Conservation (phyloP, 2,113 vertebrate genomes). For the Pseudonaja textilis region DNA sequence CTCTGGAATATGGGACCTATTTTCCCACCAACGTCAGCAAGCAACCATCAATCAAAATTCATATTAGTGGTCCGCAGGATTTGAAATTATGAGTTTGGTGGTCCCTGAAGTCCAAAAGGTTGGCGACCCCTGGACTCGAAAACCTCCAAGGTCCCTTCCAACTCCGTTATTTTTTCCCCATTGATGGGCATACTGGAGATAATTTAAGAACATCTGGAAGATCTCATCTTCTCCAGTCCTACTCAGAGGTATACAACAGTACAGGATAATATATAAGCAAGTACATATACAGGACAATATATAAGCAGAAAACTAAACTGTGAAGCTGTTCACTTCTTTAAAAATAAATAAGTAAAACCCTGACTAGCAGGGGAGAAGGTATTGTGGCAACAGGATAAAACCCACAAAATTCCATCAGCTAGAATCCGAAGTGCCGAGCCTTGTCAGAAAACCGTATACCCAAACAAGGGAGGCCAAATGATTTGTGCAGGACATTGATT, state of each 20-base stretch:
- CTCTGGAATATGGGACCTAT: too few relatives aligned
- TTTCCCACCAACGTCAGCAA: too few relatives aligned
- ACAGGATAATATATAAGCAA: neutral
- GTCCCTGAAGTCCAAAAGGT: too few relatives aligned
- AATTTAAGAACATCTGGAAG: neutral
- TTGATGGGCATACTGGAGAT: neutral
- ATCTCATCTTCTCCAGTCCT: neutral
- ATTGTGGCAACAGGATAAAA: neutral
- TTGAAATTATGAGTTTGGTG: too few relatives aligned
- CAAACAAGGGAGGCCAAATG: conserved; percentile 19
- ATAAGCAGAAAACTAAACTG: neutral
- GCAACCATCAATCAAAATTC: too few relatives aligned
- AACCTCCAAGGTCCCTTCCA: neutral
- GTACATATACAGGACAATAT: too few relatives aligned
- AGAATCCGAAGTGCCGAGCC: neutral
- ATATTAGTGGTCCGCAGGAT: too few relatives aligned
- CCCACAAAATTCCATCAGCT: neutral
- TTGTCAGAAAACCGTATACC: neutral
- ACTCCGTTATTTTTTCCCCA: neutral
- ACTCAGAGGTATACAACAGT: neutral
- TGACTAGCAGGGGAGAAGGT: neutral
- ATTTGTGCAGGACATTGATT: conserved; percentile 15
- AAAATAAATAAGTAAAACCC: neutral
- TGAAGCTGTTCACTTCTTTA: neutral
- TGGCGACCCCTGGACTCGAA: neutral